These are phyloP conservation scores for Trichonephila inaurata DNA, from an alignment of 1,140 invertebrate species.

Conservation along the genomic window DNA sequence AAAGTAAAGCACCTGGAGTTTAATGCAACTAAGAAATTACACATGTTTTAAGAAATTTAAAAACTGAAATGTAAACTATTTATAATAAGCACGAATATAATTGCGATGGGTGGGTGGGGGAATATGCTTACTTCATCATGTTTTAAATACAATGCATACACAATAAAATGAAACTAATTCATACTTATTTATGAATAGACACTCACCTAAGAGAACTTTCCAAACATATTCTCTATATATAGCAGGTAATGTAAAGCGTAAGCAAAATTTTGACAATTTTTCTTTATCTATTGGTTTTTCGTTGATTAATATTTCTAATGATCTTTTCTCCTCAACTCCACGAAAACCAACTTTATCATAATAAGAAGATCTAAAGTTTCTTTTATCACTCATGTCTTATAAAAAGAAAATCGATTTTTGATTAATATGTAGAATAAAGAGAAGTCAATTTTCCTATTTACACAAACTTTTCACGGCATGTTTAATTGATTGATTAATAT, in stretches of 20 bases:
- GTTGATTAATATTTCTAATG: slow-evolving; percentile 93
- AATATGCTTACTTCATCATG: slow-evolving; percentile 80
- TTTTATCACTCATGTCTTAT: slow-evolving; percentile 78
- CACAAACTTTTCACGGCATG: too few relatives aligned
- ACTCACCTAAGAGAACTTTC: slow-evolving; percentile 89
- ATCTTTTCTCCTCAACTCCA: slow-evolving; percentile 95
- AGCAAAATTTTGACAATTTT: slow-evolving; percentile 91
- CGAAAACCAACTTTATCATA: slow-evolving; percentile 94
- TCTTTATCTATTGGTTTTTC: slow-evolving; percentile 90
- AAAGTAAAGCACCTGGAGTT: too few relatives aligned
- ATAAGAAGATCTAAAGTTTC: slow-evolving; percentile 94
- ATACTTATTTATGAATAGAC: slow-evolving; percentile 71
- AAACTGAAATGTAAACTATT: too few relatives aligned
- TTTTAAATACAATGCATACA: slow-evolving; percentile 84
- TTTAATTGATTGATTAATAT: too few relatives aligned
- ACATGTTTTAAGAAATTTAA: too few relatives aligned
- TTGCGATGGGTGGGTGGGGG: too few relatives aligned
- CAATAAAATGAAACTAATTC: slow-evolving; percentile 86
- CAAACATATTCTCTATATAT: slow-evolving; percentile 91
- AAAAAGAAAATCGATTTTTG: too few relatives aligned
- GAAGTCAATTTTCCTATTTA: too few relatives aligned
- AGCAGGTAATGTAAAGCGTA: slow-evolving; percentile 90
- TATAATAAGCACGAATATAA: too few relatives aligned
- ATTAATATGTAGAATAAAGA: too few relatives aligned
- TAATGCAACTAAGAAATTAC: too few relatives aligned